A percentile compares a stretch with the other conserved stretches of the same genome.
Conservation (phyloP, 2,113 vertebrate genomes). For the Nesoenas mayeri region DNA sequence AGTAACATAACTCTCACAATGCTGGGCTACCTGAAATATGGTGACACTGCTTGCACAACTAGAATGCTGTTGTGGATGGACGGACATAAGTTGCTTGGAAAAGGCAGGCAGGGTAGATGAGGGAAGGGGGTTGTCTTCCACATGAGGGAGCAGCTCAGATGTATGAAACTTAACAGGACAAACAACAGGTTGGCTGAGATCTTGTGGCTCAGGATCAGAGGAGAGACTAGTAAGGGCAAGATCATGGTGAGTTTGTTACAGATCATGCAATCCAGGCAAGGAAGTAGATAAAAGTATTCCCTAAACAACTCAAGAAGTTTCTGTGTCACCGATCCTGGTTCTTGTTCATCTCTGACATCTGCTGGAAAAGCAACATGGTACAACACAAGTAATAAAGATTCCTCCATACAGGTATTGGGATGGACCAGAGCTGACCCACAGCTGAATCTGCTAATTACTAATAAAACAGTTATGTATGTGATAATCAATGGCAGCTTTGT, state of each 20-base stretch:
- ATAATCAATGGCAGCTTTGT: neutral
- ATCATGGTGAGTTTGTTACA: neutral
- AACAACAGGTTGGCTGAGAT: neutral
- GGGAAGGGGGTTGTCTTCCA: neutral
- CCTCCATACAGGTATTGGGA: neutral
- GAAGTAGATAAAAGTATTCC: neutral
- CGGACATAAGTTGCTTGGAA: neutral
- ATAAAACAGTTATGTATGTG: neutral
- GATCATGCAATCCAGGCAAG: neutral
- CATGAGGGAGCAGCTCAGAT: neutral
- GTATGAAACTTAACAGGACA: neutral
- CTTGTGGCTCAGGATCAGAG: neutral
- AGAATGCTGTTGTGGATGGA: neutral
- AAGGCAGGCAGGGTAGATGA: neutral
- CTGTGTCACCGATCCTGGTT: neutral
- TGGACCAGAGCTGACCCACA: neutral
- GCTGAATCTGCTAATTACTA: neutral
- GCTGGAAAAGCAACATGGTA: neutral
- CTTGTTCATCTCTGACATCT: neutral
- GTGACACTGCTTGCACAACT: neutral
- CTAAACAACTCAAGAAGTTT: neutral
- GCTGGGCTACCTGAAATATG: neutral
- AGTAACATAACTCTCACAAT: neutral
- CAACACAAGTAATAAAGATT: neutral
- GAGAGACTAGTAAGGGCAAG: neutral